Conservation (phyloP, 2,113 vertebrate species). For the Bungarus multicinctus region DNA sequence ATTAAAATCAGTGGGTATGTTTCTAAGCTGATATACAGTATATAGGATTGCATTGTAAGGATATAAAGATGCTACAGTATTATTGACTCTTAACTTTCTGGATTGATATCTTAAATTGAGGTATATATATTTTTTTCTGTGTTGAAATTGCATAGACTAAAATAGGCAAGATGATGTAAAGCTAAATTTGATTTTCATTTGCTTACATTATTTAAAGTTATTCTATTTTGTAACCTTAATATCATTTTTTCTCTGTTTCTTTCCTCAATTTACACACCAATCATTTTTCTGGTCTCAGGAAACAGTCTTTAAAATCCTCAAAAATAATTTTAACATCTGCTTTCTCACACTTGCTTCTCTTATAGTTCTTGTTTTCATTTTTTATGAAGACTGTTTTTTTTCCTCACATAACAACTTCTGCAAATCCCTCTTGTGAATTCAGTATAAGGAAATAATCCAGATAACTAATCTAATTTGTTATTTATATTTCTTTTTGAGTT, state of each 20-base stretch:
- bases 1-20: background rate
- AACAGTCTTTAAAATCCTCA: background rate
- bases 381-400: no score
- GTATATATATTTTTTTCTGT: background rate
- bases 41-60: background rate
- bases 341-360: no score
- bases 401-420: no score
- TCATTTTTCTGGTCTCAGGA: background rate
- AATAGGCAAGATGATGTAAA: background rate
- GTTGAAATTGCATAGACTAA: background rate
- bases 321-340: no score
- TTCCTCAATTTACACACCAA: background rate
- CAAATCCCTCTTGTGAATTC: no score
- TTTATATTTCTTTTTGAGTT: no score
- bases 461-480: no score
- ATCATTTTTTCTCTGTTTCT: background rate
- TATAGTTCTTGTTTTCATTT: no score
- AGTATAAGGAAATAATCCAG: no score
- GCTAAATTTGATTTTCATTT: background rate
- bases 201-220: background rate
- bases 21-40: background rate
- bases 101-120: background rate
- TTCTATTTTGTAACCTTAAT: background rate
- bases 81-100: background rate
- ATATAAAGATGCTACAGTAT: background rate